Conservation (phyloP, 2,113 vertebrate species). For the Struthidea cinerea region DNA sequence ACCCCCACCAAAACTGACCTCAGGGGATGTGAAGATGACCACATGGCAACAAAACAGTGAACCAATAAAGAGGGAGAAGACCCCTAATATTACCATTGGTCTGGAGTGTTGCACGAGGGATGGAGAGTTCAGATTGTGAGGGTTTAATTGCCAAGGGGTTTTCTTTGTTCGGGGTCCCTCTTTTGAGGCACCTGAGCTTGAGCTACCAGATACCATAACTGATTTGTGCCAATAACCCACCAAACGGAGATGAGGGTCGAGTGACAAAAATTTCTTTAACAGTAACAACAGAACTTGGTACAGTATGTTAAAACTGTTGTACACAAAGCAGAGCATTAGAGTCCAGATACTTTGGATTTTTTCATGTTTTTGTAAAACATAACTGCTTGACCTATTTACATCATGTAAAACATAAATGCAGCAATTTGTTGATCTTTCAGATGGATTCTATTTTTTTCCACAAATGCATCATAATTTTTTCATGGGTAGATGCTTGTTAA, state of each 20-base stretch:
- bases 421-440: not conserved
- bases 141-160: not conserved
- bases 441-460: not conserved
- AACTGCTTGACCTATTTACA: not conserved
- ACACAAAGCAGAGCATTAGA: not conserved
- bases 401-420: not conserved
- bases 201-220: not conserved
- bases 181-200: not conserved
- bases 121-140: not conserved
- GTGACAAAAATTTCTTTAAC: not conserved
- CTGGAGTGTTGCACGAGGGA: not conserved
- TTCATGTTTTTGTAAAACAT: not conserved
- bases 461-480: not conserved
- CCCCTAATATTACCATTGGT: not conserved
- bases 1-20: accelerated
- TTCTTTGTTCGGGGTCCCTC: not conserved
- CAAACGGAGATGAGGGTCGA: not conserved
- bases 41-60: not conserved
- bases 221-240: not conserved
- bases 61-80: not conserved
- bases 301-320: not conserved
- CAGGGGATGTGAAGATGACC: not conserved
- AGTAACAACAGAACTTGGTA: not conserved
- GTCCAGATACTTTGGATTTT: not conserved
- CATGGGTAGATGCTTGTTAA: not conserved